A percentile compares a stretch with the other conserved stretches of the same genome.
Evolutionary conservation across 2,113 vertebrate genomes (phyloP).

Genomic region (Nesoenas mayeri): DNA sequence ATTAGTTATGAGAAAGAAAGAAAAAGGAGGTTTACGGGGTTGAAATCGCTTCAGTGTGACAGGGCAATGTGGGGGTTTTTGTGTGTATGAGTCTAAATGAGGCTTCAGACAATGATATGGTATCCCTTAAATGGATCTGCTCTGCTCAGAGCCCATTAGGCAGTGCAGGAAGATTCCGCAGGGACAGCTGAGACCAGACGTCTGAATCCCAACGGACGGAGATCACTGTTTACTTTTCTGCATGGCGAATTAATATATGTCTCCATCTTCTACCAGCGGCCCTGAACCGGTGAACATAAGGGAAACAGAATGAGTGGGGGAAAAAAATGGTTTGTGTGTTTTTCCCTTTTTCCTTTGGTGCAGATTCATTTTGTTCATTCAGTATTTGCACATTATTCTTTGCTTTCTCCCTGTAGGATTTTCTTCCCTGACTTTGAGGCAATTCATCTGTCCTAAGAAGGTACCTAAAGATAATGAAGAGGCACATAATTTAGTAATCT

Average conservation of each 20-base stretch:
- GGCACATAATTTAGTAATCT: conserved; percentile 60
- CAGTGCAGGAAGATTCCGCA: conserved; percentile 54
- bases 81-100: conserved; percentile 69
- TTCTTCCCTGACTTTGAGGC: conserved; percentile 48
- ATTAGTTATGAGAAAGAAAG: conserved; percentile 66
- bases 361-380: conserved; percentile 17
- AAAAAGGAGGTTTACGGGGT: neutral
- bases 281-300: conserved; percentile 58
- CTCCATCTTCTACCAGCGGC: conserved; percentile 73
- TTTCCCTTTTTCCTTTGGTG: conserved; percentile 52
- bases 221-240: conserved; percentile 77
- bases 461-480: conserved; percentile 60
- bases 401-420: conserved; percentile 51
- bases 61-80: conserved; percentile 34
- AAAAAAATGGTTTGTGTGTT: conserved; percentile 37
- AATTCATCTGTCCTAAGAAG: conserved; percentile 62
- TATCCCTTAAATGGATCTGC: conserved; percentile 64
- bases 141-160: conserved; percentile 71
- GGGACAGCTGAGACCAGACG: conserved; percentile 75
- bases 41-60: conserved; percentile 55
- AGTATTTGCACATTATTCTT: conserved; percentile 65
- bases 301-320: conserved; percentile 67
- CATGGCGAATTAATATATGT: conserved; percentile 78
- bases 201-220: conserved; percentile 52
- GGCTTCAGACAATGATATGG: conserved; percentile 68